Evolutionary conservation across 1,140 invertebrate genomes (phyloP), one percentile per base, ranked within the genome.

Genomic region (Andrena cerasifolii): DNA sequence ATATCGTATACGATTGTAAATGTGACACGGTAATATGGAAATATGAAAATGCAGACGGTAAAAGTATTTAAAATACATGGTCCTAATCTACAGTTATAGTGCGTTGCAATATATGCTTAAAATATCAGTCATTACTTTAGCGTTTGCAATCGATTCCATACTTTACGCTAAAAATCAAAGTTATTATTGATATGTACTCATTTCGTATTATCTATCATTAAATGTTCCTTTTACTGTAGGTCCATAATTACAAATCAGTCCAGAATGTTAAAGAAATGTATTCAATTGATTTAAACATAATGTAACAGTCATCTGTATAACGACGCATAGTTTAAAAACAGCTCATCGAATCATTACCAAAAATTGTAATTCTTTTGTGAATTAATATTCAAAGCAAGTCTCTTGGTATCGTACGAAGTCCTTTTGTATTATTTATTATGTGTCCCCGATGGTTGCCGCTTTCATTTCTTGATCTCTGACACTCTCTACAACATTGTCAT

Each of bases 1-100:
- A 58, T 43, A 18, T 67, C 65, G 40, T 76, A 31, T 26, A 51
- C 49, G 33, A n/a, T 77, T 77, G 43, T 61, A 51, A 77, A 62
- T 77, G 18, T 70, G 58, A 77, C 16, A 7, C 10, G 45, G 16
- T 28, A 4, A 49, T 70, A n/a, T 59, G 47, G 24, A 61, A 28
- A 36, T 43, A 53, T 31, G 24, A 61, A 77, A 70, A 59, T 58
- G 24, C 43, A 68, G 31, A 51, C 58, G 59, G n/a, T 26, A 40
- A 61, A 70, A 49, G 26, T 71, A 61, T 65, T 61, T 0, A 24
- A 59, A 77, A 62, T 53, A 71, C 47, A 62, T 43, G 3, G 16
- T 36, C 16, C 36, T 63, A 31, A 73, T 49, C 12, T 36, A 53
- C 7, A 40, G 33, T 65, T 45, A 28, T 40, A 24, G 0, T 53